Evolutionary conservation across 2,113 vertebrate genomes (phyloP).

Genomic region (Diphyllodes magnificus): DNA sequence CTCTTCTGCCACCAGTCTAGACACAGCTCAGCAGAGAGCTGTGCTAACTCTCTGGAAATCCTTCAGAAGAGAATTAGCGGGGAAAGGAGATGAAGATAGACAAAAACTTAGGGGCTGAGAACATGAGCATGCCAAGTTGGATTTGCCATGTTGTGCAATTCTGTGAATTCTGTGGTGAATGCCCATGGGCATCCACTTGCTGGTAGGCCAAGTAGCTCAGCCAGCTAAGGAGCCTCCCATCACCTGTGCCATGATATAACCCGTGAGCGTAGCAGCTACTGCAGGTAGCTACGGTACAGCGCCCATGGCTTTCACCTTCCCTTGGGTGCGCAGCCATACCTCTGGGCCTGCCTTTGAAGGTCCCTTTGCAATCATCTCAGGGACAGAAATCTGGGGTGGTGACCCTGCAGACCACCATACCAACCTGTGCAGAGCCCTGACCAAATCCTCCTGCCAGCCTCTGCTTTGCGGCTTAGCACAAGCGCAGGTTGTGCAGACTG

Average conservation of each 20-base stretch:
- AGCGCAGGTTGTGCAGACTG: fast-evolving
- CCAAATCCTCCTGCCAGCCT: not conserved
- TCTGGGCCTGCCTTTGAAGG: not conserved
- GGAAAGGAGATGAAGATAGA: not conserved
- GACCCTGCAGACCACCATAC: not conserved
- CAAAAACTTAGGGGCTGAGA: not conserved
- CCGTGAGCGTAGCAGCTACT: fast-evolving
- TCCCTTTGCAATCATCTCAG: not conserved
- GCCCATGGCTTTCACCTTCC: not conserved
- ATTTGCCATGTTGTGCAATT: not conserved
- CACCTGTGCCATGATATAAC: not conserved
- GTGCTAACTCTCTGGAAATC: not conserved
- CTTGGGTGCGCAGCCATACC: not conserved
- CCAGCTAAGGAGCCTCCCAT: not conserved
- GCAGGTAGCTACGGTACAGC: not conserved
- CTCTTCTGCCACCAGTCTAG: not conserved
- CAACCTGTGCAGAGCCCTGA: not conserved
- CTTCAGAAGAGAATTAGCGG: not conserved
- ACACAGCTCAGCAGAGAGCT: not conserved
- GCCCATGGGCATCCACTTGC: not conserved
- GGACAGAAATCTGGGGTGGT: not conserved
- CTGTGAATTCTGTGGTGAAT: not conserved
- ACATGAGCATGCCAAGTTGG: fast-evolving
- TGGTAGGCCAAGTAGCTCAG: not conserved
- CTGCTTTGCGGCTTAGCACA: fast-evolving